These are phyloP conservation scores for Hipparchia semele DNA, from an alignment of 2,888 invertebrate species.

Conservation along the genomic window DNA sequence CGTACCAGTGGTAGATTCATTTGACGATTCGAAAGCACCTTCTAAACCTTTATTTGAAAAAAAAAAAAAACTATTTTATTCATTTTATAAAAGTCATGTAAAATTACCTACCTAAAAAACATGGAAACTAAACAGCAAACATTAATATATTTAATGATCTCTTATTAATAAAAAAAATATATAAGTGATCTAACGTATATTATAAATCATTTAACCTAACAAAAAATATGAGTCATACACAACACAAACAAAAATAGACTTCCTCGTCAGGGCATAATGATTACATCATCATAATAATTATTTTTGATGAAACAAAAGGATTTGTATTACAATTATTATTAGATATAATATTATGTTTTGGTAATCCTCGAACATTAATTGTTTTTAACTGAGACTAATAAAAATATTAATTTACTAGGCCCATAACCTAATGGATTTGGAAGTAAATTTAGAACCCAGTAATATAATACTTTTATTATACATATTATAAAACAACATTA, in stretches of 20 bases:
- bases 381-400: slow-evolving; percentile 16
- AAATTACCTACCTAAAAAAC: not conserved
- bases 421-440: no score
- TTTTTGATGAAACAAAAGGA: slow-evolving; percentile 31
- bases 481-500: no score
- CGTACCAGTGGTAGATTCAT: no score
- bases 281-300: slow-evolving; percentile 33
- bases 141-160: not conserved
- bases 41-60: no score
- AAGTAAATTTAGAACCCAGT: no score
- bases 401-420: no score
- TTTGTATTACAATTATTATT: slow-evolving; percentile 16
- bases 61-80: no score
- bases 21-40: no score
- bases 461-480: no score
- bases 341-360: slow-evolving; percentile 1
- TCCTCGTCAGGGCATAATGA: slow-evolving; percentile 22
- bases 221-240: slow-evolving; percentile 27
- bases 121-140: no score
- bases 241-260: slow-evolving; percentile 20
- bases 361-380: slow-evolving; percentile 31
- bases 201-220: slow-evolving; percentile 18
- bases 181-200: not conserved
- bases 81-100: not conserved
- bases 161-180: not conserved